phyloP scores from a whole-genome alignment of 2,113 vertebrate species.

The Columba janthina region DNA sequence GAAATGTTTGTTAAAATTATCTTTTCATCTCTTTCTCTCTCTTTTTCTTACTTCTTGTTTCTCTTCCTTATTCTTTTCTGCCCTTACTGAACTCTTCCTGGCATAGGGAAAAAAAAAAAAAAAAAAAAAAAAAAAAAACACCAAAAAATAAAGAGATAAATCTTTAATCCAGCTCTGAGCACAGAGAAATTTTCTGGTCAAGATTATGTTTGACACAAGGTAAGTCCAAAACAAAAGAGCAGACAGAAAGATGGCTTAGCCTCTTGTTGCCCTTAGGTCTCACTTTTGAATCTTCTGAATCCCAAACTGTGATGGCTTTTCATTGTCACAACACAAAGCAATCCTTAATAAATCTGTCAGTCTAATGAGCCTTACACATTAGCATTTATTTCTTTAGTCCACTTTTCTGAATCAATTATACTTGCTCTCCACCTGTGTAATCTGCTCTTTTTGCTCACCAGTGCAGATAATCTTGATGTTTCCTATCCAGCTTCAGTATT shows the following conservation, averaged over 20 bases:
- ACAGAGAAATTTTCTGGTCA: conserved; percentile 17
- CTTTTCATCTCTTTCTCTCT: neutral
- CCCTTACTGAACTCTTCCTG: neutral
- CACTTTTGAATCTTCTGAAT: neutral
- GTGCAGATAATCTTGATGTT: neutral
- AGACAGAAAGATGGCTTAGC: neutral
- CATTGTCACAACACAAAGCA: neutral
- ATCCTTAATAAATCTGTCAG: neutral
- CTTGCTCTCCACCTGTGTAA: neutral
- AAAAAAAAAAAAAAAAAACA: too few relatives aligned
- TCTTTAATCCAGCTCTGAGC: neutral
- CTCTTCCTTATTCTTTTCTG: neutral
- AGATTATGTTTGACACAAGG: neutral
- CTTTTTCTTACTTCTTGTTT: neutral
- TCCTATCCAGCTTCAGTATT: neutral
- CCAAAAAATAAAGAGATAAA: neutral
- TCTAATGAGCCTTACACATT: neutral
- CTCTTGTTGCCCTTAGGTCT: neutral
- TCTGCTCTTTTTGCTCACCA: neutral
- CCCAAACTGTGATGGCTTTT: neutral
- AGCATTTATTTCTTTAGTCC: neutral
- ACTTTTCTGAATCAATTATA: neutral
- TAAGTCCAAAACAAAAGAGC: conserved; percentile 9
- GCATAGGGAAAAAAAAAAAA: neutral
- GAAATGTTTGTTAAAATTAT: neutral